These are phyloP conservation scores for Cybosia mesomella DNA, from an alignment of 2,888 invertebrate genomes.

Conservation along the genomic window DNA sequence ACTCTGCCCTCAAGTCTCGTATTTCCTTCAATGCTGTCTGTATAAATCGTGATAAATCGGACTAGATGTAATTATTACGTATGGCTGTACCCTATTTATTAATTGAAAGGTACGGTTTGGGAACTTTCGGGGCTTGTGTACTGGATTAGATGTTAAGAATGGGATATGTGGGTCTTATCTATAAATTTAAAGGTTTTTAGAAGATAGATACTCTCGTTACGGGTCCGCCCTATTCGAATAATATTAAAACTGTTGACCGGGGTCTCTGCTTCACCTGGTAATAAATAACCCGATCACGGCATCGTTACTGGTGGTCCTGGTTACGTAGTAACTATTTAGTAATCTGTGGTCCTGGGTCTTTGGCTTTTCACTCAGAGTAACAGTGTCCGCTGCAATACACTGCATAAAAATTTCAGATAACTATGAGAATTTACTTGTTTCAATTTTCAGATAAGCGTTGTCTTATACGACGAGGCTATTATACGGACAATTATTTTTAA, in stretches of 20 bases:
- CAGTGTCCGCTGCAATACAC: too few relatives aligned
- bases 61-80: slow-evolving; percentile 51
- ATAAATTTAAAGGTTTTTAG: slow-evolving; percentile 5
- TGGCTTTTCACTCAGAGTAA: too few relatives aligned
- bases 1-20: slow-evolving; percentile 49
- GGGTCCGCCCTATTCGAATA: too few relatives aligned
- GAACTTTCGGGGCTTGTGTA: slow-evolving; percentile 23
- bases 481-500: too few relatives aligned
- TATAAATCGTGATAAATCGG: slow-evolving; percentile 52
- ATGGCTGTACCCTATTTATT: slow-evolving; percentile 41
- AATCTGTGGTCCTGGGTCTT: too few relatives aligned
- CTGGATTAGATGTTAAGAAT: slow-evolving; percentile 19
- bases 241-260: too few relatives aligned
- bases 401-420: not conserved
- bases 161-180: slow-evolving; percentile 7
- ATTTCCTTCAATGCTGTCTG: slow-evolving; percentile 53
- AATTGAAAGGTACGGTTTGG: slow-evolving; percentile 48
- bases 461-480: too few relatives aligned
- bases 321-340: too few relatives aligned
- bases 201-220: not conserved
- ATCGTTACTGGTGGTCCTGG: too few relatives aligned
- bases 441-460: too few relatives aligned
- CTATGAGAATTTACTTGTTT: not conserved
- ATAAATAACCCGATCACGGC: too few relatives aligned
- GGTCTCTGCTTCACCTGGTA: too few relatives aligned